These are phyloP conservation scores for Clusia tigrina DNA, from an alignment of 2,888 invertebrate species.

Conservation along the genomic window DNA sequence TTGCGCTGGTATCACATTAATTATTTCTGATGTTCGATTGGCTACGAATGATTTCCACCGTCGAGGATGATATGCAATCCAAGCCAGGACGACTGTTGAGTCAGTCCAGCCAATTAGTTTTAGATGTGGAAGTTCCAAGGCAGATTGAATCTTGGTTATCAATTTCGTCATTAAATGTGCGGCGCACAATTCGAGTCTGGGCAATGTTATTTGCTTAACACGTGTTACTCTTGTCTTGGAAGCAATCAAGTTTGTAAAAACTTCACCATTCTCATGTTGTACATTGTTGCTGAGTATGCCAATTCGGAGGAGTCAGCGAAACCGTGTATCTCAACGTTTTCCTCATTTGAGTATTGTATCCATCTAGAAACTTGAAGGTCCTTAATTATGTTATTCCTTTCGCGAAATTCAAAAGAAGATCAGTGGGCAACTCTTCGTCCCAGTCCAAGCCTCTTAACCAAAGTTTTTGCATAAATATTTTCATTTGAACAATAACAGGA, in stretches of 20 bases:
- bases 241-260: conserved; percentile 12
- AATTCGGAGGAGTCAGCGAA: conserved; percentile 21
- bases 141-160: conserved; percentile 20
- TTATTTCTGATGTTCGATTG: conserved; percentile 21
- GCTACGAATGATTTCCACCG: conserved; percentile 16
- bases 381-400: background rate
- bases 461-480: conserved; percentile 21
- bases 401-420: conserved; percentile 15
- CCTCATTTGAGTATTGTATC: background rate
- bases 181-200: conserved; percentile 20
- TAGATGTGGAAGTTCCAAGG: conserved; percentile 6
- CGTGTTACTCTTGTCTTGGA: conserved; percentile 20
- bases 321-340: conserved; percentile 12
- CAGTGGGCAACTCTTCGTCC: conserved; percentile 16
- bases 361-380: conserved; percentile 2
- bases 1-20: conserved; percentile 4
- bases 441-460: conserved; percentile 17
- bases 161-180: conserved; percentile 15
- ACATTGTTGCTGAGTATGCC: conserved; percentile 24
- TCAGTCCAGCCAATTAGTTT: conserved; percentile 22
- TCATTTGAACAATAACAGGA: conserved; percentile 15
- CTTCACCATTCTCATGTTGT: conserved; percentile 2
- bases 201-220: conserved; percentile 13
- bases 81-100: conserved; percentile 18
- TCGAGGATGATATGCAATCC: conserved; percentile 24